Evolutionary conservation across 2,888 invertebrate genomes (phyloP), one percentile per base, ranked within the genome.

Genomic region (Rotaria macrura): DNA sequence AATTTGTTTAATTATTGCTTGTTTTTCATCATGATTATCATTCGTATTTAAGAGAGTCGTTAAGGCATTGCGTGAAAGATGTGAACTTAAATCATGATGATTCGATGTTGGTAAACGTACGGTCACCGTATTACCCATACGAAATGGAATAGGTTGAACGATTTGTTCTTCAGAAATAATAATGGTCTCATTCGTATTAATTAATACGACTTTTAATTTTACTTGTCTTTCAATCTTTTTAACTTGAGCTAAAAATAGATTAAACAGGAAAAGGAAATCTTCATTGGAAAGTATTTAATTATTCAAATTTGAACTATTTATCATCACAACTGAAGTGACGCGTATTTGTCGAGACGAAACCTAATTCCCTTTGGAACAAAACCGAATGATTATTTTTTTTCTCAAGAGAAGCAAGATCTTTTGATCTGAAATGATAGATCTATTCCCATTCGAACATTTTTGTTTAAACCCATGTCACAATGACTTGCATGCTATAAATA

Each of bases 171-270:
- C 85, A 29, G 49, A 84, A 1, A 86, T 79, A 25, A 54, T 85
- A 23, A 85, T 55, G 23, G 65, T 57, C 17, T 86, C 85, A 47
- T 38, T 65, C 17, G 29, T 85, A 65, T 38, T 25, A 34, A 55
- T 49, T 12, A 84, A 43, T 87, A 92, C 90, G 91, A 95, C 95
- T 93, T 95, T 95, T 92, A 96, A 96, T 93, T 97, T 97, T 57
- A 98, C 96, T 88, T 94, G 94, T 87, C 95, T 94, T 57, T 95
- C 95, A 86, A 98, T 95, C 92, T 96, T 96, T 90, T 96, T 95
- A 86, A 99, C 95, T 92, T 96, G 97, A 23, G 99, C 98, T 92
- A 99, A 98, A 65, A 65, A 65, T 29, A 65, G 0, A 65, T 17
- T n/a, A n/a, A n/a, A n/a, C n/a, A n/a, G n/a, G n/a, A n/a, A n/a